These are phyloP conservation scores for Tautogolabrus adspersus DNA, from an alignment of 2,113 vertebrate genomes.

Conservation along the genomic window DNA sequence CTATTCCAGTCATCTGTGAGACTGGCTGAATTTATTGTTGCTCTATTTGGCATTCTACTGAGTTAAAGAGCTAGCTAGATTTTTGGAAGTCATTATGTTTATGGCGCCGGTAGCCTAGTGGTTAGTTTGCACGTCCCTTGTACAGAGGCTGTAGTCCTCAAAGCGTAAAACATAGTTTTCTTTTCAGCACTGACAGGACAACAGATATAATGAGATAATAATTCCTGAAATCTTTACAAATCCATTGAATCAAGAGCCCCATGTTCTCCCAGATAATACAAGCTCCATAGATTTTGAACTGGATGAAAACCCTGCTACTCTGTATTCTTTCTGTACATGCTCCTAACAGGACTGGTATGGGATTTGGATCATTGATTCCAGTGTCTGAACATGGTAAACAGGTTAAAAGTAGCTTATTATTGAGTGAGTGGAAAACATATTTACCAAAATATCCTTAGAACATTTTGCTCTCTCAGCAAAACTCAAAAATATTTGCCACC, in stretches of 20 bases:
- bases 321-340: not conserved
- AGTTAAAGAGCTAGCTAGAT: no score
- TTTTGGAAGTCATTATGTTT: no score
- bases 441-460: constrained; percentile 6
- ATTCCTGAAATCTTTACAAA: not conserved
- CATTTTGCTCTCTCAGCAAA: constrained; percentile 8
- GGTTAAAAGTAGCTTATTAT: not conserved
- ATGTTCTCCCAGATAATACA: not conserved
- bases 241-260: no score
- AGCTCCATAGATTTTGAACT: not conserved
- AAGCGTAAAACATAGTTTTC: no score
- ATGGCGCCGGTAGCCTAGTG: no score
- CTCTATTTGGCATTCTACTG: no score
- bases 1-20: no score
- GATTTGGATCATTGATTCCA: not conserved
- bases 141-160: no score
- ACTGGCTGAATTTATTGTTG: no score
- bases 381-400: not conserved
- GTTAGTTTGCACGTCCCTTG: no score
- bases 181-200: no score
- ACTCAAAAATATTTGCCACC: not conserved
- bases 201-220: no score
- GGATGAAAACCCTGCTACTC: not conserved
- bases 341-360: not conserved
- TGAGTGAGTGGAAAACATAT: not conserved